Evolutionary conservation across 1,140 invertebrate species (phyloP), one percentile per base, ranked within the genome.

Genomic region (Drosophila athabasca): DNA sequence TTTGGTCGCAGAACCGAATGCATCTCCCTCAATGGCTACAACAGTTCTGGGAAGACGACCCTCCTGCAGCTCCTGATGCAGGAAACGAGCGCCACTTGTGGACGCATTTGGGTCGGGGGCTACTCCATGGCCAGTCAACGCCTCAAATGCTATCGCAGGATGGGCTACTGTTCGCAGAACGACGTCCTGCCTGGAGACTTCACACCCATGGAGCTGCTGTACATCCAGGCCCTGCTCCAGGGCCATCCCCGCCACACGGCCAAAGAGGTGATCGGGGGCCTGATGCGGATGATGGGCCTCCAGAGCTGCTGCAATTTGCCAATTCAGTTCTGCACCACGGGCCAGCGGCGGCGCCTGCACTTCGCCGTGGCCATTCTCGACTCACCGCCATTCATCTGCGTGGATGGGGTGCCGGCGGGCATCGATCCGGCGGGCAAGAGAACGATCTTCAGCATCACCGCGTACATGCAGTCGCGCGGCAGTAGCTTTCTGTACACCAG

Each of bases 291-390:
- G 43, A 19, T 90, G 29, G 85, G 76, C 11, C 65, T 88, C 3
- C 19, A 44, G 0, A 29, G 15, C 4, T 65, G 75, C 31, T 61
- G 68, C 35, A 46, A 55, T 2, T 62, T 62, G 9, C 26, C 53
- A 2, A 17, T 77, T 0, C 19, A 24, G 0, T 6, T 31, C 5
- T 88, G 76, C 43, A 97, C 96, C 46, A 96, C 96, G 7, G 97
- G 97, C 1, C 97, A 97, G 93, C 97, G 97, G 90, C 92, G 97
- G 31, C 97, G 97, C 79, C 92, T 98, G 0, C 96, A 95, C 31
- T 96, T 98, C 44, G 97, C 96, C n/a, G 96, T 98, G 62, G 97
- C 97, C 2, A 94, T 98, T 24, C 96, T 97, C 69, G 96, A 97
- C 4, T 95, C 97, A 90, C 97, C 97, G 5, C 0, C 51, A 6